These are phyloP conservation scores for Gymnoscelis rufifasciata DNA, from an alignment of 2,888 invertebrate genomes.

Conservation along the genomic window DNA sequence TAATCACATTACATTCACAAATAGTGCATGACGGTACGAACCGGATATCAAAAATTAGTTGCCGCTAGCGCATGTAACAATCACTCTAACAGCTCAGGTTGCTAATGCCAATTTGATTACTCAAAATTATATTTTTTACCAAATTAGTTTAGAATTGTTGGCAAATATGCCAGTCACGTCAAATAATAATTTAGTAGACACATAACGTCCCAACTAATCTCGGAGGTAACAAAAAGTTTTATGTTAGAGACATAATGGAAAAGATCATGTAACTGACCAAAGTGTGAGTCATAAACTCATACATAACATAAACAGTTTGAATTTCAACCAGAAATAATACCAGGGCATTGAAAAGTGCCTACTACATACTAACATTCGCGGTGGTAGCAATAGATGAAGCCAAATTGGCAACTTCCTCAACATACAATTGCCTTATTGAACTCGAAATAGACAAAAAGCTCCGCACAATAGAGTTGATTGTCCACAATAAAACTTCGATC, in stretches of 20 bases:
- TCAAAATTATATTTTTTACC: slow-evolving; percentile 60
- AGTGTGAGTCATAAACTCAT: slow-evolving; percentile 2
- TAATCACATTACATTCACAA: slow-evolving; percentile 29
- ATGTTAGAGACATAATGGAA: not conserved
- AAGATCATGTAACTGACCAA: not conserved
- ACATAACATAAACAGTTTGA: no score
- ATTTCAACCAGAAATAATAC: not conserved
- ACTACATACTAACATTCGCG: slow-evolving; percentile 17
- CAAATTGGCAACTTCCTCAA: slow-evolving; percentile 64
- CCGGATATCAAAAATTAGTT: slow-evolving; percentile 43
- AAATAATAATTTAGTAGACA: slow-evolving; percentile 36
- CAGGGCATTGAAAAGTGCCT: no score
- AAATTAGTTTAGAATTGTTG: slow-evolving; percentile 37
- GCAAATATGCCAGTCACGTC: slow-evolving; percentile 48
- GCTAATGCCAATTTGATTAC: slow-evolving; percentile 73
- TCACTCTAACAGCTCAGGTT: slow-evolving; percentile 45
- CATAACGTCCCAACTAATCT: slow-evolving; percentile 43
- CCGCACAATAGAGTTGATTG: slow-evolving; percentile 58
- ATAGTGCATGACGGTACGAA: slow-evolving; percentile 48
- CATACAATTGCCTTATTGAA: slow-evolving; percentile 61
- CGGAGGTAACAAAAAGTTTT: slow-evolving; percentile 19
- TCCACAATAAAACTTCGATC: slow-evolving; percentile 41
- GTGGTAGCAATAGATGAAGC: slow-evolving; percentile 29
- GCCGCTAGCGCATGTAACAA: slow-evolving; percentile 37
- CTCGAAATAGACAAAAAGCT: slow-evolving; percentile 60